phyloP scores from a whole-genome alignment of 2,797 vertebrate genomes.

The Sandelia bainsii region DNA sequence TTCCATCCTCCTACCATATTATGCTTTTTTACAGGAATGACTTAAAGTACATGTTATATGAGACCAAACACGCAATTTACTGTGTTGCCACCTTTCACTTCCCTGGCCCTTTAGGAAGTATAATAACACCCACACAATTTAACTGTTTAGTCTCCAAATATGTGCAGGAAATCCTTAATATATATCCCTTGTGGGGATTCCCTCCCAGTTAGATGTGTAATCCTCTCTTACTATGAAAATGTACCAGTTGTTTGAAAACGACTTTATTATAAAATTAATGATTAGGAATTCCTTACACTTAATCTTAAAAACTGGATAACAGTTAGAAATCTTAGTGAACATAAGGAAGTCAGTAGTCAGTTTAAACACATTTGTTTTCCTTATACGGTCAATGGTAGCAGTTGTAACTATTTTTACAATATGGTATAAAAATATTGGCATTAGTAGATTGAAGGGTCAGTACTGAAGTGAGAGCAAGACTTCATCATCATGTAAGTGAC shows the following conservation, averaged over 20 bases:
- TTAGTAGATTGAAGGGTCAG: neutral
- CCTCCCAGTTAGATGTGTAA: neutral
- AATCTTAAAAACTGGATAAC: neutral
- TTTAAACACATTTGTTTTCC: neutral
- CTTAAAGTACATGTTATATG: conserved; percentile 31
- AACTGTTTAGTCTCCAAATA: neutral
- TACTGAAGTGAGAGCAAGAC: neutral
- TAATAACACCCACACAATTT: neutral
- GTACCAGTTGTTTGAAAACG: neutral
- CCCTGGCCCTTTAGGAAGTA: conserved; percentile 5
- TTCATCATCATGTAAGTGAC: conserved; percentile 17
- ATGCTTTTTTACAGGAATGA: conserved; percentile 25
- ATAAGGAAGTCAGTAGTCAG: neutral
- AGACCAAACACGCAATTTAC: conserved; percentile 22
- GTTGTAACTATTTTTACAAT: neutral
- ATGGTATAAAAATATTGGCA: neutral
- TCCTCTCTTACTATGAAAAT: neutral
- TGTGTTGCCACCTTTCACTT: conserved; percentile 6
- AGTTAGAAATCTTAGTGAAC: neutral
- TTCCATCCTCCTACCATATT: neutral
- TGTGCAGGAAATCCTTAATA: neutral
- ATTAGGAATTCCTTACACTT: neutral
- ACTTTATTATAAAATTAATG: neutral
- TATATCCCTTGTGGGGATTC: neutral
- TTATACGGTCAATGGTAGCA: neutral